Percentiles rank a stretch among this genome's conserved stretches.
Evolutionary conservation across 2,888 invertebrate species (phyloP).

Genomic region (Erynnis tages): DNA sequence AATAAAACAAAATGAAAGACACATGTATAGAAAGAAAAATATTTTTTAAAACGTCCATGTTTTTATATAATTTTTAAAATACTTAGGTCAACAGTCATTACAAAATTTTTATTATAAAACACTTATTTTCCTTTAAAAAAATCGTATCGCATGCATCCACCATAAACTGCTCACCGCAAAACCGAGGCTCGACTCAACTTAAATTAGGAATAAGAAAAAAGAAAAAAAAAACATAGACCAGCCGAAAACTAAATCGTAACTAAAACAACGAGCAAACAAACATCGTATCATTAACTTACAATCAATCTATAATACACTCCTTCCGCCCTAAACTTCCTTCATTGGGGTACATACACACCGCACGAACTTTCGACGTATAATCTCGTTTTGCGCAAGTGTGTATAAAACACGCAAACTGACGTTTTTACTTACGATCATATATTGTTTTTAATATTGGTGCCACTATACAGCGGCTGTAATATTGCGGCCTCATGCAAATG

Average conservation of each 20-base stretch:
- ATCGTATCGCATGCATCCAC: slow-evolving; percentile 15
- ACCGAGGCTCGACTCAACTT: slow-evolving; percentile 17
- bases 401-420: too few relatives aligned
- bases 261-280: slow-evolving; percentile 67
- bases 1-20: neutral
- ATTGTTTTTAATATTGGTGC: too few relatives aligned
- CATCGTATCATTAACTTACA: slow-evolving; percentile 51
- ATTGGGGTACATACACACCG: too few relatives aligned
- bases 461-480: too few relatives aligned
- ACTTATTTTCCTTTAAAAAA: too few relatives aligned
- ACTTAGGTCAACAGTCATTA: too few relatives aligned
- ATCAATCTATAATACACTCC: slow-evolving; percentile 68
- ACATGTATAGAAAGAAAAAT: neutral
- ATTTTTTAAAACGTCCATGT: neutral
- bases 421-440: too few relatives aligned
- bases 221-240: slow-evolving; percentile 42
- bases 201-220: slow-evolving; percentile 33
- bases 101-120: too few relatives aligned
- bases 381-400: too few relatives aligned
- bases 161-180: neutral
- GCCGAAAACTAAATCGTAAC: slow-evolving; percentile 52
- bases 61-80: too few relatives aligned
- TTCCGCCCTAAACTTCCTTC: slow-evolving; percentile 33
- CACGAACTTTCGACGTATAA: too few relatives aligned
- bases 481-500: too few relatives aligned